These are phyloP conservation scores for Aphodius sticticus DNA, from an alignment of 2,888 invertebrate species.

Conservation along the genomic window DNA sequence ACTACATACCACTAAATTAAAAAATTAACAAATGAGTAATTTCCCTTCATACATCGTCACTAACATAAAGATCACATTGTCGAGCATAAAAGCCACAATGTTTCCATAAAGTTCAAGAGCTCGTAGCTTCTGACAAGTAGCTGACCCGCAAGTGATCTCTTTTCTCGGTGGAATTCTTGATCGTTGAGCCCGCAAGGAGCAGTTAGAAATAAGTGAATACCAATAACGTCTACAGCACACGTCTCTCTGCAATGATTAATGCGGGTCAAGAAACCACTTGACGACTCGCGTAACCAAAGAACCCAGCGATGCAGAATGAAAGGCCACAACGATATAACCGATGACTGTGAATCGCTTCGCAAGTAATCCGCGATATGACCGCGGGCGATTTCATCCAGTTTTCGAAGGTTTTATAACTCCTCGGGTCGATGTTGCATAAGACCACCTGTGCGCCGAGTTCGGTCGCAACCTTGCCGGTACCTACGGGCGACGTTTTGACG, in stretches of 20 bases:
- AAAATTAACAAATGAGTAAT: too few relatives aligned
- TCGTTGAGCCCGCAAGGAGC: background rate
- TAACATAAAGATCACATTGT: too few relatives aligned
- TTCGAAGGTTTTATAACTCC: background rate
- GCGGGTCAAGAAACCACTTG: background rate
- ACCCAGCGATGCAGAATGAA: background rate
- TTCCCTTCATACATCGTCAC: too few relatives aligned
- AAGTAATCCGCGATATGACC: background rate
- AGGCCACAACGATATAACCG: background rate
- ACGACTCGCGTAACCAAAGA: background rate
- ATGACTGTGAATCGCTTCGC: background rate
- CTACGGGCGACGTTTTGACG: background rate
- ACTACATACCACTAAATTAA: too few relatives aligned
- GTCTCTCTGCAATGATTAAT: background rate
- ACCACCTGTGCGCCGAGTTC: background rate
- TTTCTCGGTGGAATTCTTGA: too few relatives aligned
- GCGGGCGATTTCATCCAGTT: background rate
- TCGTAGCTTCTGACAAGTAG: too few relatives aligned
- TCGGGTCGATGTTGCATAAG: background rate
- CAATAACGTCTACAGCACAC: background rate
- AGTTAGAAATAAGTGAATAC: background rate
- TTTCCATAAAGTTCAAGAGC: too few relatives aligned
- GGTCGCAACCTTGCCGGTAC: background rate
- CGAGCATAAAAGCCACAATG: too few relatives aligned
- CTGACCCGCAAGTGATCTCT: too few relatives aligned